A percentile compares a stretch with the other conserved stretches of the same genome.
These are phyloP conservation scores for Archegozetes longisetosus DNA, from an alignment of 1,140 invertebrate genomes.

Conservation along the genomic window DNA sequence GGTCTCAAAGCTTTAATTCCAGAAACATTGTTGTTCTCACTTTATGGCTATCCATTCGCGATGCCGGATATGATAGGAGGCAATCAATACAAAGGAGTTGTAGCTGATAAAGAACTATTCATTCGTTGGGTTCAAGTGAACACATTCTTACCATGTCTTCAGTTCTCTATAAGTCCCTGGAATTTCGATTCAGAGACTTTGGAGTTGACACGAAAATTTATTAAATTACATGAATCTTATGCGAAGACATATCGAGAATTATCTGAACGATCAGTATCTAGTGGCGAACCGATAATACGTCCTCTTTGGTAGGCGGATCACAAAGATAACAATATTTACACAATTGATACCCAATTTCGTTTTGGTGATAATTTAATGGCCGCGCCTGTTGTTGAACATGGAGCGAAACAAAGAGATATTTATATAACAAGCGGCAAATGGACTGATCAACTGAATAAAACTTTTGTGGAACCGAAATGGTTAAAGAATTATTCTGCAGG, in stretches of 20 bases:
- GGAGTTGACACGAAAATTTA: slow-evolving; percentile 33
- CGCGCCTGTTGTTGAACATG: no score
- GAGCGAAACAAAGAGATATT: no score
- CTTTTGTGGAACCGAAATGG: no score
- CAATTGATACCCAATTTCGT: no score
- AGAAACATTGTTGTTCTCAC: slow-evolving; percentile 43
- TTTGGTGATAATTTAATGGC: no score
- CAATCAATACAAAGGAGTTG: slow-evolving; percentile 43
- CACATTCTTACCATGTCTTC: slow-evolving; percentile 70
- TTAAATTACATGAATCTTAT: not conserved
- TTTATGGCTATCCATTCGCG: slow-evolving; percentile 67
- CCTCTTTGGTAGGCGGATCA: no score
- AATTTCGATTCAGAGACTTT: no score
- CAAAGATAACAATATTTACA: no score
- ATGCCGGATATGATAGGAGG: slow-evolving; percentile 86
- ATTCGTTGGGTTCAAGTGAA: no score
- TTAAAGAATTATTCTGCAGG: no score
- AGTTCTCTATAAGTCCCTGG: slow-evolving; percentile 79
- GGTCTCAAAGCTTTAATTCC: slow-evolving; percentile 61
- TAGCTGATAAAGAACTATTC: slow-evolving; percentile 51
- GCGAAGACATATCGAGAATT: not conserved
- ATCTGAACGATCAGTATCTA: not conserved
- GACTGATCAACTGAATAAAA: no score
- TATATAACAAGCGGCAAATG: no score
- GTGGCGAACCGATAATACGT: slow-evolving; percentile 59